Percentiles rank a stretch among this genome's conserved stretches.
These are phyloP conservation scores for Mechanitis messenoides DNA, from an alignment of 2,888 invertebrate genomes.

Conservation along the genomic window DNA sequence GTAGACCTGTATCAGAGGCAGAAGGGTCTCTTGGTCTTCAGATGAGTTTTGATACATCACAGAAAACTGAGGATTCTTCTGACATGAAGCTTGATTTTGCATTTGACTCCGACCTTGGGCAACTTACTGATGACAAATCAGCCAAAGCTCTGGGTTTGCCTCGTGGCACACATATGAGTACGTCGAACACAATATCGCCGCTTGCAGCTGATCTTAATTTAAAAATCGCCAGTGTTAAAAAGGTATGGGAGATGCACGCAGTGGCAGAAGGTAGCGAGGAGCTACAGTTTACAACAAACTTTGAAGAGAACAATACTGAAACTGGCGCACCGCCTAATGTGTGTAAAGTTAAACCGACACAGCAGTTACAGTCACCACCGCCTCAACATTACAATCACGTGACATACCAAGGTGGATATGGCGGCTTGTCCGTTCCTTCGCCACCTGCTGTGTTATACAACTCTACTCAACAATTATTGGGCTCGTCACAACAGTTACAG, in stretches of 20 bases:
- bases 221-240: slow-evolving; percentile 96
- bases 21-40: slow-evolving; percentile 77
- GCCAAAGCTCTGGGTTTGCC: slow-evolving; percentile 70
- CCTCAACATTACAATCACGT: slow-evolving; percentile 82
- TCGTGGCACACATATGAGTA: slow-evolving; percentile 79
- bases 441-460: slow-evolving; percentile 90
- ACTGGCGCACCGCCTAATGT: slow-evolving; percentile 81
- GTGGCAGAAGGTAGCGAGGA: slow-evolving; percentile 78
- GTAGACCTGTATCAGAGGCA: slow-evolving; percentile 53
- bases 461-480: slow-evolving; percentile 79
- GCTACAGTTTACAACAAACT: slow-evolving; percentile 64
- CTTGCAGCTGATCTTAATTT: slow-evolving; percentile 93
- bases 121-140: slow-evolving; percentile 83
- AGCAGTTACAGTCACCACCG: slow-evolving; percentile 85
- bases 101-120: slow-evolving; percentile 89
- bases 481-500: slow-evolving; percentile 77
- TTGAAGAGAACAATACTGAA: slow-evolving; percentile 65
- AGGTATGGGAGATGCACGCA: slow-evolving; percentile 89
- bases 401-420: slow-evolving; percentile 85
- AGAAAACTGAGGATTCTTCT: slow-evolving; percentile 83
- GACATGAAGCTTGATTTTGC: slow-evolving; percentile 95
- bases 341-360: slow-evolving; percentile 89
- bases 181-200: slow-evolving; percentile 84
- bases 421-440: slow-evolving; percentile 89
- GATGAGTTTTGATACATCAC: slow-evolving; percentile 78